phyloP scores from a whole-genome alignment of 1,140 invertebrate genomes.

The Lordiphosa clarofinis region DNA sequence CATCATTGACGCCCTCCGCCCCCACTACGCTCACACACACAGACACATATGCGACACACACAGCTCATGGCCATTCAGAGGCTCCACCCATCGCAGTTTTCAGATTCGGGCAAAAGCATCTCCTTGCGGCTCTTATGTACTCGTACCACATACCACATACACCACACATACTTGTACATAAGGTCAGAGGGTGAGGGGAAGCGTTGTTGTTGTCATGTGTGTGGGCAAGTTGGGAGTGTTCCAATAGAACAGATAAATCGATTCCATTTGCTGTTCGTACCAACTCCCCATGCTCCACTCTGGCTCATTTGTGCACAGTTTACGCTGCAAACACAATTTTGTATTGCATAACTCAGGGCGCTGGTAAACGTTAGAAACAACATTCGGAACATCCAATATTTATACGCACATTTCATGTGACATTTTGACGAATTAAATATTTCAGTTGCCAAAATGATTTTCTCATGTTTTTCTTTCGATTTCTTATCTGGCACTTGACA shows the following conservation, averaged over 20 bases:
- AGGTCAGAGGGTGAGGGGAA: too few relatives aligned
- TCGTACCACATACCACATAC: conserved; percentile 49
- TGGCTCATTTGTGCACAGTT: conserved; percentile 7
- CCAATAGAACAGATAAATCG: conserved; percentile 76
- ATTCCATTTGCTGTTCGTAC: conserved; percentile 50
- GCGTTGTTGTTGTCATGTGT: conserved; percentile 18
- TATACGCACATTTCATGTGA: too few relatives aligned
- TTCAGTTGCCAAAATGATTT: too few relatives aligned
- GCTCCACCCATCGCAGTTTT: conserved; percentile 59
- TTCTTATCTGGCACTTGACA: too few relatives aligned
- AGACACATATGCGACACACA: conserved; percentile 23
- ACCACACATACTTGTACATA: conserved; percentile 22
- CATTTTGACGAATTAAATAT: too few relatives aligned
- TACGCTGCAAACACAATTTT: conserved; percentile 2
- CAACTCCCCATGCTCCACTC: conserved; percentile 8
- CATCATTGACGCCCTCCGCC: conserved; percentile 37
- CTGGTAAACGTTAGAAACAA: too few relatives aligned
- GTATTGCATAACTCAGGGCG: too few relatives aligned
- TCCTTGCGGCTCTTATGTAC: conserved; percentile 29
- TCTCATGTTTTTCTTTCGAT: too few relatives aligned
- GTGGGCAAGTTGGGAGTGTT: conserved; percentile 14
- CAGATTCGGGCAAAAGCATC: conserved; percentile 28
- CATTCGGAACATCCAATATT: too few relatives aligned
- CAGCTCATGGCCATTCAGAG: conserved; percentile 56
- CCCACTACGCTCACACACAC: conserved; percentile 23